phyloP scores from a whole-genome alignment of 30 jellyfish, hydroid and myxozoan species.

The Aurelia sp. region DNA sequence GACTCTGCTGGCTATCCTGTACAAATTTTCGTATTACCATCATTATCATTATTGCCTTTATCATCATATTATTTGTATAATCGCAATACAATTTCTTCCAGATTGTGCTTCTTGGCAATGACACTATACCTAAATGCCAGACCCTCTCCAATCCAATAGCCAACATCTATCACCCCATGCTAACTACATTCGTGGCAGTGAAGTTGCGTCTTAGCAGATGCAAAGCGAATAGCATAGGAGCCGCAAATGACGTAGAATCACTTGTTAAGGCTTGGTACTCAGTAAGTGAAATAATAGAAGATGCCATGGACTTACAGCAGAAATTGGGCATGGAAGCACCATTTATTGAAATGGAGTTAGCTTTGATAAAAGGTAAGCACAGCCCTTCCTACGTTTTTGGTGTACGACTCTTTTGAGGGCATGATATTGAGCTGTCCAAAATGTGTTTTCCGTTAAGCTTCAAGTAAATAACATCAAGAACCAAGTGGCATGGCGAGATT shows the following conservation, averaged over 20 bases:
- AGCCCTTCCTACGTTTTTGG: neutral
- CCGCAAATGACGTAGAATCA: slow-evolving; percentile 9
- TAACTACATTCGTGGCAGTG: slow-evolving; percentile 38
- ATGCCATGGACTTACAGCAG: slow-evolving; percentile 21
- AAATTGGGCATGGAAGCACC: slow-evolving; percentile 34
- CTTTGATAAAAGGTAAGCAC: slow-evolving; percentile 35
- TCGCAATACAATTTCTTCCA: neutral
- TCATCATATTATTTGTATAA: no score
- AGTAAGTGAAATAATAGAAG: neutral
- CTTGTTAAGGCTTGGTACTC: slow-evolving; percentile 3
- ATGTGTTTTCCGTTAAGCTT: no score
- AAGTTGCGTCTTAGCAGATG: slow-evolving; percentile 52
- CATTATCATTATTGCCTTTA: no score
- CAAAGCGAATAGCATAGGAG: neutral
- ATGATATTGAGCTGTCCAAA: no score
- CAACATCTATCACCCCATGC: slow-evolving; percentile 44
- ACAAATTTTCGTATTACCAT: no score
- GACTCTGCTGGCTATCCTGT: no score
- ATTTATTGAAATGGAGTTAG: slow-evolving; percentile 12
- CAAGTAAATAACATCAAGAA: no score
- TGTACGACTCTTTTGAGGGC: neutral
- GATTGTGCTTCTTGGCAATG: slow-evolving; percentile 66
- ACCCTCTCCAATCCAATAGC: slow-evolving; percentile 28
- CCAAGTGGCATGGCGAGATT: no score
- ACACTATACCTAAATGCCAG: slow-evolving; percentile 15